Evolutionary conservation across 2,797 vertebrate species (phyloP).

Genomic region (Brachyalestes nurse): DNA sequence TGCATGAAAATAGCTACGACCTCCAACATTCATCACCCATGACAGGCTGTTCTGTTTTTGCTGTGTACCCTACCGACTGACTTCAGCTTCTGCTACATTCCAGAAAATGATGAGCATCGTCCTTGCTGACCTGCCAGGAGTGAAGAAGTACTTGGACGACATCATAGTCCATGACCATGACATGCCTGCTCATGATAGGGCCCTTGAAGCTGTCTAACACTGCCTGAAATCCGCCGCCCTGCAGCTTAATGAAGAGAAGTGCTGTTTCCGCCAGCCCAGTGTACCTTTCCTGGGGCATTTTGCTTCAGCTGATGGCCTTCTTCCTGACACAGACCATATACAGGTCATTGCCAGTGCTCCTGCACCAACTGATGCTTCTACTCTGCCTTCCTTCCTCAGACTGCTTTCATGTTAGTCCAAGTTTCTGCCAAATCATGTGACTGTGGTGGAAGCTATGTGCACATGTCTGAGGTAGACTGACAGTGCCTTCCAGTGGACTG

Average conservation of each 20-base stretch:
- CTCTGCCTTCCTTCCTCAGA: background rate
- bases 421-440: background rate
- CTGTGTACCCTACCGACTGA: background rate
- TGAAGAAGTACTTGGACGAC: background rate
- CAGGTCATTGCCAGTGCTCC: background rate
- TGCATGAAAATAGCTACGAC: background rate
- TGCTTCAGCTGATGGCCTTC: background rate
- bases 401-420: constrained; percentile 2
- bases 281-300: background rate
- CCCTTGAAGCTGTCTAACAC: background rate
- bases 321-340: background rate
- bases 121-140: background rate
- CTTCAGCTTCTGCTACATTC: background rate
- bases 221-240: background rate
- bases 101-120: background rate
- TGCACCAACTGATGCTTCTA: background rate
- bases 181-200: background rate
- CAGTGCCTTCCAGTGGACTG: constrained; percentile 9
- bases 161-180: background rate
- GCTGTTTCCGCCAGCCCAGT: background rate
- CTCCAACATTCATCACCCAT: background rate
- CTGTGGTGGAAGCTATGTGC: background rate
- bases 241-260: constrained; percentile 7
- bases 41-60: background rate
- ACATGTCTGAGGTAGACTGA: background rate